These are phyloP conservation scores for Rhinoptilus africanus DNA, from an alignment of 2,113 vertebrate genomes.

Conservation along the genomic window DNA sequence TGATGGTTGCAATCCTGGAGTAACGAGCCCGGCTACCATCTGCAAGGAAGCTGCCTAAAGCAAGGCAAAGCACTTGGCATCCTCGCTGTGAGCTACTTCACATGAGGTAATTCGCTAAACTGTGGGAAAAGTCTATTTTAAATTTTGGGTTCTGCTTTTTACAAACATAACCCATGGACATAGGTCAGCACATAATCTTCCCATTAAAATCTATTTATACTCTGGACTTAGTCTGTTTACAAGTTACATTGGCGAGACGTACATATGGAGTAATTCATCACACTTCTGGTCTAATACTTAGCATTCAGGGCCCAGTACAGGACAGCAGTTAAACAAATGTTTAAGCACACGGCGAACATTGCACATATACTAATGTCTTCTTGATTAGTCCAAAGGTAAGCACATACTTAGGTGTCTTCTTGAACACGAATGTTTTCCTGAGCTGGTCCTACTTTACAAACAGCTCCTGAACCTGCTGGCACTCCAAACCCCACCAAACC, in stretches of 20 bases:
- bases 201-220: background rate
- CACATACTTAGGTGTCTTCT: background rate
- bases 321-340: background rate
- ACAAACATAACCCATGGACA: background rate
- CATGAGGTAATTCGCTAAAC: background rate
- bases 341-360: background rate
- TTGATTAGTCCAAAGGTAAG: background rate
- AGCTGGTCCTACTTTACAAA: background rate
- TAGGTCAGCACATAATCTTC: background rate
- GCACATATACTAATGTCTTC: background rate
- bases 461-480: background rate
- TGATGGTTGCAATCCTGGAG: background rate
- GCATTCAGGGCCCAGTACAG: background rate
- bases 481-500: background rate
- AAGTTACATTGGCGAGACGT: background rate
- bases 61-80: background rate
- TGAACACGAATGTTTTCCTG: background rate
- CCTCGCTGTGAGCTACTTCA: background rate
- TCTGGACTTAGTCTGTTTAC: background rate
- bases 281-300: background rate
- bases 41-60: background rate
- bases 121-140: background rate
- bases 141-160: background rate
- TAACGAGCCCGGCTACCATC: background rate
- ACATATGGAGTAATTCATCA: background rate